Evolutionary conservation across 2,113 vertebrate species (phyloP).

Genomic region (Ia io): DNA sequence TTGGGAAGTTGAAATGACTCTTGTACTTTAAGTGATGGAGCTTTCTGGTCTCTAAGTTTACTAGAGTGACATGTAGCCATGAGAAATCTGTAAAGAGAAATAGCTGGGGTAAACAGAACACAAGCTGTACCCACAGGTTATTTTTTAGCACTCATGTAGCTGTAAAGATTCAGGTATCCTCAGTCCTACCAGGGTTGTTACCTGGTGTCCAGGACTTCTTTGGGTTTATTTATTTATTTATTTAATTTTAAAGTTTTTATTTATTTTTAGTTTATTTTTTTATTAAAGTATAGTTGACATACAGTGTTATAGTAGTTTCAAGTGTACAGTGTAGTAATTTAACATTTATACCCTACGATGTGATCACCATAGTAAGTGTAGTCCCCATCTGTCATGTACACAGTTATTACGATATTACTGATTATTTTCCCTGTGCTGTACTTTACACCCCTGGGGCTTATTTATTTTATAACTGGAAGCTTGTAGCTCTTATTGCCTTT

Average conservation of each 20-base stretch:
- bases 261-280: not conserved
- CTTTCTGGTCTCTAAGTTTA: not conserved
- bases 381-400: not conserved
- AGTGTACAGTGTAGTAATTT: not conserved
- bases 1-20: not conserved
- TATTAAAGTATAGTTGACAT: not conserved
- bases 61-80: not conserved
- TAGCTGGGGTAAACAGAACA: not conserved
- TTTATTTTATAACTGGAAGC: not conserved
- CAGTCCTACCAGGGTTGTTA: not conserved
- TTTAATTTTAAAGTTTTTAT: not conserved
- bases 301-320: not conserved
- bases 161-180: not conserved
- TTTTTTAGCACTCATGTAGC: not conserved
- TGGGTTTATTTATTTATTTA: not conserved
- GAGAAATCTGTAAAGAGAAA: not conserved
- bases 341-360: too few relatives aligned
- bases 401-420: accelerated
- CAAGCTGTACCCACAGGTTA: not conserved
- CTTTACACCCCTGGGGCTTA: not conserved
- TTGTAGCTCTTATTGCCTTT: not conserved
- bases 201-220: not conserved
- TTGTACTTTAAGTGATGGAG: not conserved
- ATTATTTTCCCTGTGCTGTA: not conserved
- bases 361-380: not conserved